These are phyloP conservation scores for Drosophila willistoni DNA, from an alignment of 1,140 invertebrate genomes.

Conservation along the genomic window DNA sequence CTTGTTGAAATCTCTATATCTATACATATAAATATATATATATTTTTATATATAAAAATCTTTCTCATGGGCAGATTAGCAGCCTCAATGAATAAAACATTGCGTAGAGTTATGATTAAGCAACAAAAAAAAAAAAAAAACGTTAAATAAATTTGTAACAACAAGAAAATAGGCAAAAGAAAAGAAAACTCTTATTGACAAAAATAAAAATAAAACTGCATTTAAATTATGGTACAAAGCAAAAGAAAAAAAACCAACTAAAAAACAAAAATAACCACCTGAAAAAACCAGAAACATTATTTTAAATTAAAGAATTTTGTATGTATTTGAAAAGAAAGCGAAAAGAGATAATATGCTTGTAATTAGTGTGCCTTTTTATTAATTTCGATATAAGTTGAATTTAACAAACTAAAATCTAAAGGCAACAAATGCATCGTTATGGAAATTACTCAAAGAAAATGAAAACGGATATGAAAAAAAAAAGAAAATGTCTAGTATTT, in stretches of 20 bases:
- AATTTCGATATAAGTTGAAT: slow-evolving; percentile 33
- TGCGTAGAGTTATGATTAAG: slow-evolving; percentile 1
- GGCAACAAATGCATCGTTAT: slow-evolving; percentile 32
- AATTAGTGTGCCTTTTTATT: slow-evolving; percentile 65
- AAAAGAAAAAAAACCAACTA: slow-evolving; percentile 22
- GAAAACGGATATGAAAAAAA: background rate
- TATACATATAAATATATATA: slow-evolving; percentile 25
- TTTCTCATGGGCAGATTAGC: no score
- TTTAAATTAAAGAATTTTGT: slow-evolving; percentile 75
- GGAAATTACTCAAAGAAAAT: slow-evolving; percentile 57
- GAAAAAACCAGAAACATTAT: slow-evolving; percentile 34
- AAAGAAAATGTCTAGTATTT: slow-evolving; percentile 16
- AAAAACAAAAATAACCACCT: slow-evolving; percentile 13
- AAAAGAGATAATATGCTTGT: slow-evolving; percentile 27
- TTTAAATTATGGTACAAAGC: slow-evolving; percentile 79
- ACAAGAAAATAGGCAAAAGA: slow-evolving; percentile 13
- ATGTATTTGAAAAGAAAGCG: slow-evolving; percentile 25
- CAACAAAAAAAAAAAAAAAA: background rate
- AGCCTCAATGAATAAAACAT: background rate
- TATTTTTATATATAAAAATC: slow-evolving; percentile 31
- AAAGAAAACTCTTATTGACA: slow-evolving; percentile 33
- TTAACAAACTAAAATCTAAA: slow-evolving; percentile 42
- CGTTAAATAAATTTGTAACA: slow-evolving; percentile 26
- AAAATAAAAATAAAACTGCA: slow-evolving; percentile 53
- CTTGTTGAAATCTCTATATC: slow-evolving; percentile 14